Base-by-base conservation (phyloP, 2,888 invertebrate genomes). In the Apamea monoglypha region DNA sequence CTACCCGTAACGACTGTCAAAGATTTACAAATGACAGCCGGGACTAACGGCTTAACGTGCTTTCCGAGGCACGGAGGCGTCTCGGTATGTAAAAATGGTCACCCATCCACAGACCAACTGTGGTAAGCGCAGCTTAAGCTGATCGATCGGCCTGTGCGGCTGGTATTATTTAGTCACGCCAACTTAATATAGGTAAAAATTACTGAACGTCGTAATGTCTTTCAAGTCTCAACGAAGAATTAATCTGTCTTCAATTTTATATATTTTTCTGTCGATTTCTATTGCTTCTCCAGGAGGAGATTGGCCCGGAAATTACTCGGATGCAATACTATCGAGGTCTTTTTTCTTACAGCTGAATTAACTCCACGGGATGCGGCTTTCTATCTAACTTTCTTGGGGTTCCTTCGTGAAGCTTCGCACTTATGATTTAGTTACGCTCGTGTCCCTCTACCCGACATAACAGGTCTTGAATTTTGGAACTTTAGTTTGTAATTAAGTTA, bases 301-400 rank as follows among this genome's bases (percentile, higher is more conserved):
- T 84, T 67, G 70, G 75, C 56, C 61, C 67, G 81, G 83, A 83
- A 75, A 83, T 84, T 80, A 71, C 81, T 75, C 75, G 61, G 85
- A 56, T 81, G 82, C 69, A 74, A 56, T 50, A 74, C 81, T 75
- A 67, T 71, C 75, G n/a, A 32, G 2, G n/a, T 29, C 44, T 82
- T 82, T 81, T 74, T 81, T 70, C 66, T 63, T 56, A 40, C 21
- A 53, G 21, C 21, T 44, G 25, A 74, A 32, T 74, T 61, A 72
- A 29, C 56, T 64, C 14, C 16, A 50, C 40, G 12, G 73, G 32
- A 61, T 63, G 44, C 21, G 21, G 32, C 18, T 40, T 56, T 61
- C 7, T 36, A 63, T 59, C 32, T 44, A 16, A 32, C 4, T 64
- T 69, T 64, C 25, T n/a, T 32, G 29, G 64, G 50, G 25, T 78